These are phyloP conservation scores for Styela plicata DNA, from an alignment of 23 tunicate species.

Conservation along the genomic window DNA sequence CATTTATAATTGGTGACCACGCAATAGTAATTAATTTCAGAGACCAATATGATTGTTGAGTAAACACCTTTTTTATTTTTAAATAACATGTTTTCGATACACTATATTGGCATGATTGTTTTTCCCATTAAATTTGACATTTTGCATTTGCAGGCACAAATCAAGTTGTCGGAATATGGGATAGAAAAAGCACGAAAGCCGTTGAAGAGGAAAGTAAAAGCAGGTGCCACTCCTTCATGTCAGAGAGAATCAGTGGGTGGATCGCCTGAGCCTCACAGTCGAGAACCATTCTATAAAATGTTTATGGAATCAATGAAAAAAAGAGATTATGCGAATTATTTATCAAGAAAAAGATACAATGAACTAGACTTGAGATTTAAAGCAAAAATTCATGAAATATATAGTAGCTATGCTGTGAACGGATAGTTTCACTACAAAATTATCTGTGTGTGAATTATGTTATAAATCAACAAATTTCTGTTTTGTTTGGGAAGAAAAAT, in stretches of 20 bases:
- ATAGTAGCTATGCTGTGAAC: constrained; percentile 21
- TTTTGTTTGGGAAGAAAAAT: no score
- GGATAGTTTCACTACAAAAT: no score
- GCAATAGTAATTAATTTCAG: no score
- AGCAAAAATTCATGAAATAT: constrained; percentile 17
- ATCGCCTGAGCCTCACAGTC: constrained; percentile 5
- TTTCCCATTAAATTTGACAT: background rate
- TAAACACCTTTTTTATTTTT: background rate
- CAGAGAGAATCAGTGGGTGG: constrained; percentile 30
- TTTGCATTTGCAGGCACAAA: constrained; percentile 8
- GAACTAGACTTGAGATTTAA: constrained; percentile 12
- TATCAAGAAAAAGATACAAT: constrained; percentile 22
- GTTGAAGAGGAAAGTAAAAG: constrained; percentile 55
- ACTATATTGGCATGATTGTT: background rate
- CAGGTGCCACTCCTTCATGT: constrained; percentile 74
- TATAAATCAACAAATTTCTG: no score
- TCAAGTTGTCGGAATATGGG: constrained; percentile 19
- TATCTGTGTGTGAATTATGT: no score
- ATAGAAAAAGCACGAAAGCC: background rate
- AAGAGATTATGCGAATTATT: constrained; percentile 23
- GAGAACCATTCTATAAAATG: background rate
- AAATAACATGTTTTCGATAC: background rate
- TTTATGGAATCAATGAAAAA: constrained; percentile 7
- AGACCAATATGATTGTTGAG: no score
- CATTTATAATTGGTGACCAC: no score